Evolutionary conservation across 1,140 invertebrate species (phyloP), one percentile per base, ranked within the genome.

Genomic region (Chironomus tepperi): DNA sequence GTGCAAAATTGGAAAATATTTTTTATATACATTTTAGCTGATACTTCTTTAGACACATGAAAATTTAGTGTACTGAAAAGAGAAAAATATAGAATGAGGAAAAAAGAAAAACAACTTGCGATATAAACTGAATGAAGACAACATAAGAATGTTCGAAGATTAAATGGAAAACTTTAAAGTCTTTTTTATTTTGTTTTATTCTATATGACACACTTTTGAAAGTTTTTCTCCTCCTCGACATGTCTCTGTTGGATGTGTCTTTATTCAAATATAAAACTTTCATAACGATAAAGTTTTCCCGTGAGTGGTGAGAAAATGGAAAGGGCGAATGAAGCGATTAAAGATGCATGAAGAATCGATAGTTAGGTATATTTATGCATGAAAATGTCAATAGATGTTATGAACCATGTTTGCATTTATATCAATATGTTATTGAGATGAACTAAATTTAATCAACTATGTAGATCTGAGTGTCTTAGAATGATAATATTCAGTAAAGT

Each of bases 91-190:
- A 34, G 24, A 34, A 1, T 2, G 24, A 47, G 43, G 1, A 57
- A 57, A 57, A 15, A 57, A 57, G 8, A 57, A 5, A 12, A 57
- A 15, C 9, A 57, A 57, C n/a, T 12, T 15, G 8, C 8, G 15
- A 12, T 57, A 10, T n/a, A 57, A 57, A 47, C 9, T 47, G 15
- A 47, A 47, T 47, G 43, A 12, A 57, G 47, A 57, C 47, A 57
- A 57, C 47, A 57, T 57, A 57, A 57, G 47, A 57, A 57, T 57
- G 47, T 15, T 57, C 24, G n/a, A 57, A 57, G 47, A 57, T 57
- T 57, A 57, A 57, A 57, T 57, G 47, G 47, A 57, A 57, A 57
- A 57, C 47, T 57, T 57, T 57, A 34, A 34, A 34, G 24, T 34
- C 24, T 34, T 34, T 34, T 34, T 34, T 34, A 34, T 34, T 34